Base-by-base conservation (phyloP, 2,888 invertebrate genomes). In the Drosophila pseudotakahashii region DNA sequence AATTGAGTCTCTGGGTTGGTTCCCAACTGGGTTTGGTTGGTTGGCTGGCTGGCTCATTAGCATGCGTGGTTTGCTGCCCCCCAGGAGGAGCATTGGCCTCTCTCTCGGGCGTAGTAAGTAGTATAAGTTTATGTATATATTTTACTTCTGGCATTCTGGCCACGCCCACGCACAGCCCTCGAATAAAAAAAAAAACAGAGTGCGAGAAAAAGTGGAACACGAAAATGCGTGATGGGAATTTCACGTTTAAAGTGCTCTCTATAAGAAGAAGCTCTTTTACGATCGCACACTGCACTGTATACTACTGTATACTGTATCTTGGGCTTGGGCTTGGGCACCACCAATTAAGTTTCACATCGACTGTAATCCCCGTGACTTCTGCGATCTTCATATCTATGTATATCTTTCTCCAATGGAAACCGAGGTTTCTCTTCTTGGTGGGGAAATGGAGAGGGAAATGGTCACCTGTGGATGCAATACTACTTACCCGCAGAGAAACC, bases 141-240 rank as follows among this genome's bases (percentile, higher is more conserved):
- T 16, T 4, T 63, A 36, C 32, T 5, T 44, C 32, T 37, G 54
- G 14, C 26, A 39, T 7, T 30, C 32, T 5, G 37, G 70, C 55
- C 66, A 66, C 54, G 54, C 41, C 42, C 42, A 23, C 16, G 19
- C 23, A 2, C 2, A 32, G 47, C 47, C 47, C 62, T 30, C 66
- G 14, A 26, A 26, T 26, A 19, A 23, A 23, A 23, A 26, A 26
- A 26, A 26, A 26, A 19, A 26, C 34, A 41, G 32, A 54, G 42
- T 36, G 10, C n/a, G 36, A 30, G 36, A 45, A 51, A 73, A 79
- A 78, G 79, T 79, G 63, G 85, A 84, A 76, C 79, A 79, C 51
- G 51, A 76, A 81, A 62, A 47, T 48, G 48, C 86, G 83, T 79
- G 86, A 59, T 73, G 63, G 63, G 82, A 81, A 79, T 85, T 71